Conservation (phyloP, 2,888 invertebrate genomes). For the Oegoconia quadripuncta region DNA sequence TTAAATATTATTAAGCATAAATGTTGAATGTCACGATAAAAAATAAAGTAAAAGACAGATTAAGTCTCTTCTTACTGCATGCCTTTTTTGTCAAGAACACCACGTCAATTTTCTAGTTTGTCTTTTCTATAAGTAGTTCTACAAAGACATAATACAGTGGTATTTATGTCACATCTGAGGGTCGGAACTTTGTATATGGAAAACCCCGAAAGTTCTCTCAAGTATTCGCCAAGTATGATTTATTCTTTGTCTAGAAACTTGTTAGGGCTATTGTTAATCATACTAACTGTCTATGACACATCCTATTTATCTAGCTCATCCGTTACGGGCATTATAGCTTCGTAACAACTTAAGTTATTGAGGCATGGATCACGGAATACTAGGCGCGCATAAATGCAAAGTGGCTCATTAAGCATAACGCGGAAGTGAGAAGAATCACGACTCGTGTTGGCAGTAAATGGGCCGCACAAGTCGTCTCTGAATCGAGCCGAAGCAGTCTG, state of each 20-base stretch:
- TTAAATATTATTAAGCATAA: no score
- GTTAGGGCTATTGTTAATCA: slow-evolving; percentile 2
- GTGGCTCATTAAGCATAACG: slow-evolving; percentile 4
- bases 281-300: background rate
- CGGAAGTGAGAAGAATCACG: slow-evolving; percentile 8
- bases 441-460: slow-evolving; percentile 1
- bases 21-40: no score
- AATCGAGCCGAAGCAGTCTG: slow-evolving; percentile 12
- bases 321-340: background rate
- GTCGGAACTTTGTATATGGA: no score
- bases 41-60: no score
- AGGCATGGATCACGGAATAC: background rate
- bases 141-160: no score
- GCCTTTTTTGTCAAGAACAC: no score
- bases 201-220: no score
- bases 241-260: slow-evolving; percentile 1
- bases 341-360: background rate
- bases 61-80: no score
- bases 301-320: background rate
- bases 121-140: no score
- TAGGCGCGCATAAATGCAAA: slow-evolving; percentile 5
- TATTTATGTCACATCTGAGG: no score
- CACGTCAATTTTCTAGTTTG: no score
- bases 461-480: background rate
- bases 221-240: background rate